Evolutionary conservation across 2,888 invertebrate genomes (phyloP).

Genomic region (Caenorhabditis sp.): DNA sequence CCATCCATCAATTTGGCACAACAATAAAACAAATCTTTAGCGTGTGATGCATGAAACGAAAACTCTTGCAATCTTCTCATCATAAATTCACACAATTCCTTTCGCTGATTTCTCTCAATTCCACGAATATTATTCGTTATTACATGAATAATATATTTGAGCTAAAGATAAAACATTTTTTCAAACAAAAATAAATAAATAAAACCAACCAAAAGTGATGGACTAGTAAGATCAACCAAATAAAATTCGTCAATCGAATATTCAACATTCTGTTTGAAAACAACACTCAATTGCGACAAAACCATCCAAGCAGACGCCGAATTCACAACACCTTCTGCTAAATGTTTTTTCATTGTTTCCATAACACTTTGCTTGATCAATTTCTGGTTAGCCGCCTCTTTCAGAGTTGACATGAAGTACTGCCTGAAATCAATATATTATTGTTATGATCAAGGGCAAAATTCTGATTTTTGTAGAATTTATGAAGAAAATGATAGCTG

Average conservation of each 20-base stretch:
- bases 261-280: constrained; percentile 23
- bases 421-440: constrained; percentile 2
- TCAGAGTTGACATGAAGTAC: constrained; percentile 30
- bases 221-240: constrained; percentile 4
- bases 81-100: constrained; percentile 5
- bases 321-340: neutral
- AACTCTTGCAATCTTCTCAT: constrained; percentile 9
- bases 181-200: neutral
- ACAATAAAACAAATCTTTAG: constrained; percentile 24
- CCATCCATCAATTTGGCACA: constrained; percentile 30
- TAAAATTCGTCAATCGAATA: constrained; percentile 21
- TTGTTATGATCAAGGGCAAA: no score
- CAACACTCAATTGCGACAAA: constrained; percentile 32
- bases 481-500: neutral
- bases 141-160: constrained; percentile 26
- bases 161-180: neutral
- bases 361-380: constrained; percentile 18
- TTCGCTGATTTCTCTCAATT: constrained; percentile 1
- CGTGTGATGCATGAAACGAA: constrained; percentile 18
- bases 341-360: constrained; percentile 25
- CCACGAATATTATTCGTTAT: constrained; percentile 17
- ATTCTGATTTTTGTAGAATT: constrained; percentile 3
- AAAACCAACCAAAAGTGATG: constrained; percentile 5
- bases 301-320: constrained; percentile 33
- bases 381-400: constrained; percentile 22